Base-by-base conservation (phyloP, 2,113 vertebrate species). In the Actenoides lindsayi region DNA sequence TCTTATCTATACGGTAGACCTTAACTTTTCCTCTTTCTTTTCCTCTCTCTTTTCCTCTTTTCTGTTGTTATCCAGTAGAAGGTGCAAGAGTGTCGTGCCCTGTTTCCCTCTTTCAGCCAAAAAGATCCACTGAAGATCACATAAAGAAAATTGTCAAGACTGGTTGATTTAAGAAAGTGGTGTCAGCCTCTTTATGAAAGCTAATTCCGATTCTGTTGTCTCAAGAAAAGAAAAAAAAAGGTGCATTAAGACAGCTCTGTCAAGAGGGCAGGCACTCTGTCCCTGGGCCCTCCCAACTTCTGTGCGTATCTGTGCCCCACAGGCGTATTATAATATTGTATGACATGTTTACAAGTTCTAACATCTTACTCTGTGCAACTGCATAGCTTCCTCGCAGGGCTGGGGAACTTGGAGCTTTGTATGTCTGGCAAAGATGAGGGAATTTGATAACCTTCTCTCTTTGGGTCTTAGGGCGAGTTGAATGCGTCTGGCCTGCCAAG, bases 401-500 rank as follows among this genome's bases (percentile, higher is more conserved):
- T 77, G 46, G 71, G 92, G 94, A 96, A 93, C 88, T 95, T 83
- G 42, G 83, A 92, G 83, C 90, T 96, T 90, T 90, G 82, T 94
- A 83, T 91, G 93, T 97, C 97, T 98, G 98, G 97, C 97, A 97
- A 91, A 97, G 98, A 98, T 95, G 97, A 98, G 96, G 98, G 97
- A 98, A 99, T 98, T 97, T 87, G 98, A 98, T 99, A 98, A 98
- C 98, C 98, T 98, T 92, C 96, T 95, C 95, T 98, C 96, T 81
- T 79, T 91, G 96, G 98, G 98, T 98, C 98, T 98, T 98, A 96
- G 98, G 98, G 98, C 64, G 97, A 98, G 98, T 96, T 97, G 98
- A 98, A 98, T 98, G 97, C 96, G 94, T 98, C 98, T 98, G 98
- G 98, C 97, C 97, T 98, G 98, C 98, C 98, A 98, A 98, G 98